Evolutionary conservation across 2,888 invertebrate species (phyloP), one percentile per base, ranked within the genome.

Genomic region (Agrochola macilenta): DNA sequence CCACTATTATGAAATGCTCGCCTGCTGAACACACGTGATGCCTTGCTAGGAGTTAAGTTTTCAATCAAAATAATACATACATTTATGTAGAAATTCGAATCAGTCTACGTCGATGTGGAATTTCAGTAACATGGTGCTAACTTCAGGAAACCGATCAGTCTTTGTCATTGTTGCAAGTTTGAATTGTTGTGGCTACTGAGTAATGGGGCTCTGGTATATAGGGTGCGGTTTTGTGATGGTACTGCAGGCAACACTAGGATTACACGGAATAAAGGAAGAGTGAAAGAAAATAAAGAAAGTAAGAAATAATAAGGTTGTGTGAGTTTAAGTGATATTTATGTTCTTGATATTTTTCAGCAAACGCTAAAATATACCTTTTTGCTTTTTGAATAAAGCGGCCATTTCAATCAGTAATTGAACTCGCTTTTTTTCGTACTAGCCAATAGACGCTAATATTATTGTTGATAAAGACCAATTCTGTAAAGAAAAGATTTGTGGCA

Each of bases 151-250:
- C 69, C 69, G 61, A 85, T 85, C 81, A 68, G 66, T 83, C 83
- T 85, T 75, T 60, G 78, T 78, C 69, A 69, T 83, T 78, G 79
- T 61, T 81, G 43, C 43, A 58, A 83, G 66, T 81, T 83, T 83
- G 35, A 78, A 83, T 83, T 60, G 57, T 52, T 63, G 66, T 68
- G 85, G 80, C 60, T 49, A 46, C 68, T 83, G 82, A 85, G 74
- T 83, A 85, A 85, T 85, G 85, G 70, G 23, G 7, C 46, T 30
- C 69, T 46, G 65, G 52, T 57, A n/a, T 63, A 66, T 43, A 30
- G 43, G 5, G 2, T n/a, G 23, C 20, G 26, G 63, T 39, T 83
- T 76, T 39, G 54, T 65, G 14, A 46, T n/a, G 26, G 35, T 52
- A 52, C 35, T 58, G 23, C 17, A n/a, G 39, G 43, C 5, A 35